Percentiles rank a stretch among this genome's conserved stretches.
Conservation (phyloP, 2,113 vertebrate species). For the Pampusana beccarii region DNA sequence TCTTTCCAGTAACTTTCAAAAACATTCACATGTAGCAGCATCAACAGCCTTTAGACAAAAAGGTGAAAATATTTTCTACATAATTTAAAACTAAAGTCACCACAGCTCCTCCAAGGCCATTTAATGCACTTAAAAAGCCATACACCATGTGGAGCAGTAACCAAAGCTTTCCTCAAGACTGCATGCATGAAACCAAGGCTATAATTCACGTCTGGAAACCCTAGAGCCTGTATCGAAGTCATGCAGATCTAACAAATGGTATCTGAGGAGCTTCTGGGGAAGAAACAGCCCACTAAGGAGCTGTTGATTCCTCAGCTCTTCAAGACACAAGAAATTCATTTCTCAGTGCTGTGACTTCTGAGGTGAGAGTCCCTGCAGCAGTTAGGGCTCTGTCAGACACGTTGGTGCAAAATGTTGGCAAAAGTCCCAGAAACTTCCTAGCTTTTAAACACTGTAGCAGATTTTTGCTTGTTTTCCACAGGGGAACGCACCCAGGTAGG, state of each 20-base stretch:
- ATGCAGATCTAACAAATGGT: neutral
- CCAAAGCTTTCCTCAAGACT: neutral
- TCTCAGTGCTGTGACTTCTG: neutral
- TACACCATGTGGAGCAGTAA: neutral
- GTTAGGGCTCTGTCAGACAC: neutral
- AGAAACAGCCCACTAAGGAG: neutral
- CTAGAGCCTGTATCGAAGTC: rapidly evolving
- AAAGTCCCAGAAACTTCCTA: neutral
- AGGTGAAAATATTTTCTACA: neutral
- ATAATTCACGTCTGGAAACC: neutral
- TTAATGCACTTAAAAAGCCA: neutral
- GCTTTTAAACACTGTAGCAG: neutral
- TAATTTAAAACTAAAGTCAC: neutral
- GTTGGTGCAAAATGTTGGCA: neutral
- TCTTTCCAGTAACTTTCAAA: neutral
- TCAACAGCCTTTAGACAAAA: neutral
- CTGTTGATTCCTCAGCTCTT: neutral
- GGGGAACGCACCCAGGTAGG: neutral
- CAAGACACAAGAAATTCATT: neutral
- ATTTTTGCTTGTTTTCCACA: neutral
- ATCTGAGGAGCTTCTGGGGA: neutral
- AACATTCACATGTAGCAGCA: neutral
- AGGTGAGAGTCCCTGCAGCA: neutral
- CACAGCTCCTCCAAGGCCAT: neutral
- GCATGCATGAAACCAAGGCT: neutral